Base-by-base conservation (phyloP, 2,113 vertebrate genomes). In the Scomber scombrus region DNA sequence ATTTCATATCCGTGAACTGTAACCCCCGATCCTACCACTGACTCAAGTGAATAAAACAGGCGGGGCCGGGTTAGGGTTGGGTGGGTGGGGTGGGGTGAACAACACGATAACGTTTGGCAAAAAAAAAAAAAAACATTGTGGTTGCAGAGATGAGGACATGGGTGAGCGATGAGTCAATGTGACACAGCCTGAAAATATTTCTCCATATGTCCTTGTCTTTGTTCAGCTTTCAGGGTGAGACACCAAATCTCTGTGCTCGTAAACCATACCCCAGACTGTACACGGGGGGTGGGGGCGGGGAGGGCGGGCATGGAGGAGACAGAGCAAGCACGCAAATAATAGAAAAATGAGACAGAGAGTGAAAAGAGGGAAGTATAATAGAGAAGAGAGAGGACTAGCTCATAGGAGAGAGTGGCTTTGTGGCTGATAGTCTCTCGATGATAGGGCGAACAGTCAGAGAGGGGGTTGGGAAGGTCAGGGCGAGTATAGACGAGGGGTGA, bases 51-150 rank as follows among this genome's bases (percentile, higher is more conserved):
- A 82, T 76, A 78, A 88, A 89, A 87, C 73, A 69, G 68, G 63
- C 26, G 31, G 71, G 21, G 62, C 11, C 0, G 31, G 26, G 56
- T 8, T 26, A 3, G 23, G 23, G 23, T 26, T 26, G 23, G 23
- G 23, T 26, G 2, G 23, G 0, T 29, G 29, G n/a, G 18, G n/a
- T 43, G 23, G 1, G 3, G 23, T 26, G 23, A 29, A 58, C 62
- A 43, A 80, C 50, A 78, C 47, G 11, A 58, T 52, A 84, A 80
- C 57, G 63, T 92, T 91, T 89, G 91, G 89, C 87, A 85, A 90
- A 91, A 87, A 75, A 79, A 68, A 83, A 88, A 91, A 83, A 81
- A 81, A 65, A 29, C 64, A 63, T 78, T 14, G 69, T 47, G 58
- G 64, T 19, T 69, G 50, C 52, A 40, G 69, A 77, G 76, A 69